These are phyloP conservation scores for Ptychobarbus kaznakovi DNA, from an alignment of 2,797 vertebrate genomes.

Conservation along the genomic window DNA sequence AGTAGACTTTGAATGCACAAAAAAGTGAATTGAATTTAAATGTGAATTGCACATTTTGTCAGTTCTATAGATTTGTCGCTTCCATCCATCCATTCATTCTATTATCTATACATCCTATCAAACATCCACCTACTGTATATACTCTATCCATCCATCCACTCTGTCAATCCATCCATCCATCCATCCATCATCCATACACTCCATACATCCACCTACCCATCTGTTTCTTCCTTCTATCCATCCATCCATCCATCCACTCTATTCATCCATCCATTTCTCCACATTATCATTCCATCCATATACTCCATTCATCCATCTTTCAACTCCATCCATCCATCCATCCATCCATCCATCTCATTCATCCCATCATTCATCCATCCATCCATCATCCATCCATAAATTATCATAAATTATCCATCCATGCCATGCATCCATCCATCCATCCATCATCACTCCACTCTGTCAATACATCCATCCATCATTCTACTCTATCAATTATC, in stretches of 20 bases:
- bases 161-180: background rate
- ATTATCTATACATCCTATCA: background rate
- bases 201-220: background rate
- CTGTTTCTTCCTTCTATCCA: too few relatives aligned
- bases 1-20: background rate
- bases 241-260: background rate
- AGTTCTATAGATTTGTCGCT: background rate
- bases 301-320: background rate
- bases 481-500: background rate
- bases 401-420: background rate
- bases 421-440: background rate
- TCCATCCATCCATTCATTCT: background rate
- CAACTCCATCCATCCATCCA: background rate
- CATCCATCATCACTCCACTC: background rate
- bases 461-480: too few relatives aligned
- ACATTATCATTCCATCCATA: background rate
- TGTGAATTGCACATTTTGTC: background rate
- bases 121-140: background rate
- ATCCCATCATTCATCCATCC: too few relatives aligned
- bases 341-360: background rate
- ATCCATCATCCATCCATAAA: background rate
- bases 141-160: background rate
- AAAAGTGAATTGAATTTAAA: background rate
- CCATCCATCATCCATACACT: background rate
- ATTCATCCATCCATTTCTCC: background rate